A percentile compares a stretch with the other conserved stretches of the same genome.
phyloP scores from a whole-genome alignment of 1,140 invertebrate genomes.

The Drosophila watanabei region DNA sequence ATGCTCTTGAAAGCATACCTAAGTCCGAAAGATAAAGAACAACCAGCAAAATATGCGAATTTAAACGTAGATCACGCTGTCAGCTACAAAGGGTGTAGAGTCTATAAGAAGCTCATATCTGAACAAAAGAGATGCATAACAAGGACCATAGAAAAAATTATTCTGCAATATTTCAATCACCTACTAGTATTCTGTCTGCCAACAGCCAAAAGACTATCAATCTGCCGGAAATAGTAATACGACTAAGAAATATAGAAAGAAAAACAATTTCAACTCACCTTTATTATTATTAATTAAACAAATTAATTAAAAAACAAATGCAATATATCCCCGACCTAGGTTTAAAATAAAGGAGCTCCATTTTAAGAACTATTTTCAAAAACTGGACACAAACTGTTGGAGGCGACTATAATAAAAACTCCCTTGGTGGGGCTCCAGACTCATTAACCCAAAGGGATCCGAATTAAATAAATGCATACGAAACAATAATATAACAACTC shows the following conservation, averaged over 20 bases:
- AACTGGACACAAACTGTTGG: too few species aligned
- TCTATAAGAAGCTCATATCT: constrained; percentile 22
- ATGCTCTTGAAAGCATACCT: neutral
- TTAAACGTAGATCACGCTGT: constrained; percentile 21
- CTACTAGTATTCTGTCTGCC: too few species aligned
- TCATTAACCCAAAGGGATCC: neutral
- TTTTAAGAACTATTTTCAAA: too few species aligned
- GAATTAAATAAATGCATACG: constrained; percentile 5
- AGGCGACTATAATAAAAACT: too few species aligned
- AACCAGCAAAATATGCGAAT: constrained; percentile 59
- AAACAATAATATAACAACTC: constrained; percentile 11
- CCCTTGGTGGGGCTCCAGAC: too few species aligned
- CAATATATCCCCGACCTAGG: too few species aligned
- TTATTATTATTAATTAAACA: too few species aligned
- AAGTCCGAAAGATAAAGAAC: neutral
- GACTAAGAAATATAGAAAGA: too few species aligned
- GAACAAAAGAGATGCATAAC: neutral
- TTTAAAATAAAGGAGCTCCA: too few species aligned
- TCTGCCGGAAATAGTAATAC: neutral
- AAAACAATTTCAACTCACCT: too few species aligned
- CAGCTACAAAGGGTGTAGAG: neutral
- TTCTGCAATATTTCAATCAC: too few species aligned
- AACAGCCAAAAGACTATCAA: neutral
- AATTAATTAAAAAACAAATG: too few species aligned
- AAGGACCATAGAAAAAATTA: neutral